Evolutionary conservation across 2,113 vertebrate species (phyloP).

Genomic region (Oxygymnocypris stewartii): DNA sequence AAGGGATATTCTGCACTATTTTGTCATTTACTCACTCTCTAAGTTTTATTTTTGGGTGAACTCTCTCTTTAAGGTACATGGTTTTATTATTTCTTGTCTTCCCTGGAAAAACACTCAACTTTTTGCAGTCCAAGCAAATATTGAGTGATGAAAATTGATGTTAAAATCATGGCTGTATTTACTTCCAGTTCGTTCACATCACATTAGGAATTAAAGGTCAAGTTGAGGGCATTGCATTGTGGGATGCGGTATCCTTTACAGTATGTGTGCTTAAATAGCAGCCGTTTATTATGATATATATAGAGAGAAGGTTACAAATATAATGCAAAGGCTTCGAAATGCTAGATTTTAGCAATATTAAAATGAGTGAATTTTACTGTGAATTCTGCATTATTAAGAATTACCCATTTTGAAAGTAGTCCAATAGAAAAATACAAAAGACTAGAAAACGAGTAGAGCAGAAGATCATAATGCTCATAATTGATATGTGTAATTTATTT

Average conservation of each 20-base stretch:
- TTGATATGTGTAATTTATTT: background rate
- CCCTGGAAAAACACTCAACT: too few relatives aligned
- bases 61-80: background rate
- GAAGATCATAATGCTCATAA: background rate
- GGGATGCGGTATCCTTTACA: too few relatives aligned
- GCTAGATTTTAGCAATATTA: background rate
- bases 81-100: background rate
- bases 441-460: background rate
- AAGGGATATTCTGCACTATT: background rate
- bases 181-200: background rate
- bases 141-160: background rate
- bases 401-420: background rate
- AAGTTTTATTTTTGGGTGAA: background rate
- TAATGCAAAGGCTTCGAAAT: background rate
- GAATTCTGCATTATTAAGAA: background rate
- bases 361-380: background rate
- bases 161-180: background rate
- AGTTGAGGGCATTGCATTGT: too few relatives aligned
- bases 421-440: background rate
- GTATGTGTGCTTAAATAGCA: background rate
- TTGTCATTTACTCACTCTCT: background rate
- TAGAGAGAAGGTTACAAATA: background rate
- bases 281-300: background rate
- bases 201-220: background rate
- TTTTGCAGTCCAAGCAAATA: too few relatives aligned